phyloP scores from a whole-genome alignment of 2,113 vertebrate genomes.

The Larimichthys crocea region DNA sequence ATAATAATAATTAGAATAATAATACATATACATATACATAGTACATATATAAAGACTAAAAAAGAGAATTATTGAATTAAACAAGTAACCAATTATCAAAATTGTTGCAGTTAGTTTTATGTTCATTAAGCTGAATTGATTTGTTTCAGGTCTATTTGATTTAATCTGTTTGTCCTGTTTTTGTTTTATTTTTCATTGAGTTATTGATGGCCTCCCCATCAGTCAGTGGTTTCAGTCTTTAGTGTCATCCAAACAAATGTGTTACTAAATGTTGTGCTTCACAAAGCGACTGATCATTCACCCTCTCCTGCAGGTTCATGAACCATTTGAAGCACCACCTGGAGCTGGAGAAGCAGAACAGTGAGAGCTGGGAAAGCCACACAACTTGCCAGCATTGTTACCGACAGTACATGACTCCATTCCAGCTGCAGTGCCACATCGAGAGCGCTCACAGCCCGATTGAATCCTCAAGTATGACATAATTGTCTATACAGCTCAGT shows the following conservation, averaged over 20 bases:
- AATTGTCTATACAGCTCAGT: background rate
- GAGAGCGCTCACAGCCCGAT: slow-evolving; percentile 96
- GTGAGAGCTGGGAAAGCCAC: slow-evolving; percentile 98
- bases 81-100: too few species aligned
- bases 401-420: slow-evolving; percentile 95
- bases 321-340: slow-evolving; percentile 99
- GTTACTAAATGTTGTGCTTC: background rate
- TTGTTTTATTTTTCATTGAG: background rate
- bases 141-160: too few species aligned
- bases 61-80: too few species aligned
- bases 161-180: too few species aligned
- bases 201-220: background rate
- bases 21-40: too few species aligned
- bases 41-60: too few species aligned
- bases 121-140: too few species aligned
- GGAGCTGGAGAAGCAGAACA: slow-evolving; percentile 98
- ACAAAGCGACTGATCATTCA: too few species aligned
- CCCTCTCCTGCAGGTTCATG: slow-evolving; percentile 91
- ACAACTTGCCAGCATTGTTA: slow-evolving; percentile 99
- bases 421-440: slow-evolving; percentile 99
- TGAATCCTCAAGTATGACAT: slow-evolving; percentile 91
- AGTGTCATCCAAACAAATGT: background rate
- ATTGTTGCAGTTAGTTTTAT: too few species aligned
- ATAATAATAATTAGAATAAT: too few species aligned
- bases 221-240: background rate